Conservation (phyloP, 2,797 vertebrate species). For the Urophycis tenuis region DNA sequence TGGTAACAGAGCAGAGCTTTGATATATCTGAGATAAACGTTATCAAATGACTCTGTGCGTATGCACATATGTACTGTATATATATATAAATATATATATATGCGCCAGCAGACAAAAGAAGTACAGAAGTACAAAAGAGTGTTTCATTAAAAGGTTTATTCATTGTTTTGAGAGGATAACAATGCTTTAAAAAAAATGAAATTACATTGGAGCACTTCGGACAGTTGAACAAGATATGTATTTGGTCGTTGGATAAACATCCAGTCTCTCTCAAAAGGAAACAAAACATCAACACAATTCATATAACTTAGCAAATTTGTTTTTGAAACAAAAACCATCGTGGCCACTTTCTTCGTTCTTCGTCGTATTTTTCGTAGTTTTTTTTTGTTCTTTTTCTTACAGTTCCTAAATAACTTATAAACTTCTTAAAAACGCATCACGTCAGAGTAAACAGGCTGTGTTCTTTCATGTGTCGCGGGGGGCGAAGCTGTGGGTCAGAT, state of each 20-base stretch:
- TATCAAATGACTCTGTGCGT: neutral
- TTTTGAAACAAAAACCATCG: slow-evolving; percentile 56
- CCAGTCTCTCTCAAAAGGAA: slow-evolving; percentile 74
- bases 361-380: slow-evolving; percentile 38
- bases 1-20: neutral
- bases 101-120: slow-evolving; percentile 6
- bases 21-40: neutral
- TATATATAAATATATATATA: neutral
- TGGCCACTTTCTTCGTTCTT: slow-evolving; percentile 60
- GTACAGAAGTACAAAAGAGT: no score
- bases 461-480: slow-evolving; percentile 52
- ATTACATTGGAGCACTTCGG: slow-evolving; percentile 64
- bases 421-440: slow-evolving; percentile 58
- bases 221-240: slow-evolving; percentile 74
- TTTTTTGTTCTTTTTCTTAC: no score
- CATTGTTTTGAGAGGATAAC: slow-evolving; percentile 70
- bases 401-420: slow-evolving; percentile 74
- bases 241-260: slow-evolving; percentile 81
- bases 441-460: slow-evolving; percentile 47
- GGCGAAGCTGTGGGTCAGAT: slow-evolving; percentile 38
- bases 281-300: slow-evolving; percentile 54
- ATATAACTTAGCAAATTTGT: slow-evolving; percentile 77
- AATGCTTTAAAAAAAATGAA: slow-evolving; percentile 63
- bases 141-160: slow-evolving; percentile 70
- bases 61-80: no score